Evolutionary conservation across 2,888 invertebrate genomes (phyloP).

Genomic region (Drosophila recens): DNA sequence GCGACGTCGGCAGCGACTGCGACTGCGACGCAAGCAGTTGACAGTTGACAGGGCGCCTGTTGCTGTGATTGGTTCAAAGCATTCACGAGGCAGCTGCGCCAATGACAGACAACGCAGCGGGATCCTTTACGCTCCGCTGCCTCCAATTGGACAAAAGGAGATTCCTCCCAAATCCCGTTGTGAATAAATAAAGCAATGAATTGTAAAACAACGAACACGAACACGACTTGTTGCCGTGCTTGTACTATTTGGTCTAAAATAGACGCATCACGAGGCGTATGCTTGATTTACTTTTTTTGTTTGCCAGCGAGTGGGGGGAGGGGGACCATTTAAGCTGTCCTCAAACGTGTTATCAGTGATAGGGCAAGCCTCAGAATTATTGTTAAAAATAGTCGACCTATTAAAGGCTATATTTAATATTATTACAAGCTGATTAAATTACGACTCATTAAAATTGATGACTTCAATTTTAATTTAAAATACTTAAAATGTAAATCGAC

Average conservation of each 20-base stretch:
- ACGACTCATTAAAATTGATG: background rate
- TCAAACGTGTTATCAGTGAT: slow-evolving; percentile 6
- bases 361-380: slow-evolving; percentile 7
- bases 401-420: slow-evolving; percentile 7
- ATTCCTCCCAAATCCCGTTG: no score
- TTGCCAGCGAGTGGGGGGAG: background rate
- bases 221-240: slow-evolving; percentile 64
- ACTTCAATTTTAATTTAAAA: no score
- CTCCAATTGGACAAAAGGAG: slow-evolving; percentile 53
- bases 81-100: slow-evolving; percentile 40
- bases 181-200: background rate
- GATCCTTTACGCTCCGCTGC: slow-evolving; percentile 63
- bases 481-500: no score
- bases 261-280: slow-evolving; percentile 65
- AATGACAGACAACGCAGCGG: slow-evolving; percentile 45
- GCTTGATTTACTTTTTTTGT: slow-evolving; percentile 50
- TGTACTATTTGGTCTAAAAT: slow-evolving; percentile 42
- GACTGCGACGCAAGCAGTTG: no score
- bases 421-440: background rate
- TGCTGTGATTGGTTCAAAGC: slow-evolving; percentile 66
- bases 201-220: background rate
- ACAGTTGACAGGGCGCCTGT: slow-evolving; percentile 59
- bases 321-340: slow-evolving; percentile 19
- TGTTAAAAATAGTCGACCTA: slow-evolving; percentile 41
- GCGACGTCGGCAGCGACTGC: slow-evolving; percentile 21